These are phyloP conservation scores for Tethya wilhelma DNA, from an alignment of 37 sponge, comb jelly and placozoan species.

Conservation along the genomic window DNA sequence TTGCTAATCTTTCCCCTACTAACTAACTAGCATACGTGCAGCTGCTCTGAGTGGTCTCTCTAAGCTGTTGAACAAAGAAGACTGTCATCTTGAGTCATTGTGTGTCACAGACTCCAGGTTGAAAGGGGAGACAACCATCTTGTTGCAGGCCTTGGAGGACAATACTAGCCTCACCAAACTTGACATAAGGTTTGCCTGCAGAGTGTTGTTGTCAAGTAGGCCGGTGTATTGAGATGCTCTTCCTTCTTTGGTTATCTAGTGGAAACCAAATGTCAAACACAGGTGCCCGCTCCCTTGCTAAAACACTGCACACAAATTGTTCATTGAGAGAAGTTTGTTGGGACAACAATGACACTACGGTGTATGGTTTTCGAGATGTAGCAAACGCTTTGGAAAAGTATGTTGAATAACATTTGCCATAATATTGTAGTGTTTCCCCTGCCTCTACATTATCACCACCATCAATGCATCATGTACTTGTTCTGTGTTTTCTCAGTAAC, in stretches of 20 bases:
- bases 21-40: slow-evolving; percentile 24
- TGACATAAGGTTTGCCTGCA: slow-evolving; percentile 62
- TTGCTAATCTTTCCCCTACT: not conserved
- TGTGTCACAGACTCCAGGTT: slow-evolving; percentile 60
- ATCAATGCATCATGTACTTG: too few species aligned
- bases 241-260: slow-evolving; percentile 23
- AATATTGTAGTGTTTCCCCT: too few species aligned
- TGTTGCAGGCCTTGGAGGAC: slow-evolving; percentile 51
- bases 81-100: slow-evolving; percentile 55
- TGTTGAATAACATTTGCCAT: slow-evolving; percentile 5
- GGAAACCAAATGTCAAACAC: slow-evolving; percentile 75
- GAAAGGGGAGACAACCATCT: slow-evolving; percentile 41
- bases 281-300: slow-evolving; percentile 62
- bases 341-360: slow-evolving; percentile 76
- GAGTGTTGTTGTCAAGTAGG: not conserved
- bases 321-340: slow-evolving; percentile 48
- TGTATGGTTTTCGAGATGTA: slow-evolving; percentile 58
- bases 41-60: slow-evolving; percentile 32
- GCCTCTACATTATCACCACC: too few species aligned
- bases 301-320: slow-evolving; percentile 38
- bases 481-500: slow-evolving; percentile 54
- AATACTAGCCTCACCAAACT: slow-evolving; percentile 58
- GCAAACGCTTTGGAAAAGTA: slow-evolving; percentile 75
- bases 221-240: not conserved
- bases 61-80: slow-evolving; percentile 29